Evolutionary conservation across 2,888 invertebrate genomes (phyloP), one percentile per base, ranked within the genome.

Genomic region (Cylloceria caligata): DNA sequence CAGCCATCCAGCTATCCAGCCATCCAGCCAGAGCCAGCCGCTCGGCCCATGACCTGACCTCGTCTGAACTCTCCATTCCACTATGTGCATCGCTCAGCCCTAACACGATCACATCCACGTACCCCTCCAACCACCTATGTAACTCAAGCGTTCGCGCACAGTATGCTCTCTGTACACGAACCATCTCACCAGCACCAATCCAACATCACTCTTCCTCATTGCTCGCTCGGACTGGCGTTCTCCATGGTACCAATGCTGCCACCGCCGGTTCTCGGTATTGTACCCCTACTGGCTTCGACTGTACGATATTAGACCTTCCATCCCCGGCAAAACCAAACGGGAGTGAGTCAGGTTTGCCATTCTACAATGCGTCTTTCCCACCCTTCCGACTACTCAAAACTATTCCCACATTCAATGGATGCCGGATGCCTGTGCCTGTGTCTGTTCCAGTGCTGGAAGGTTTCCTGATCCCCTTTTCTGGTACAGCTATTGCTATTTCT

Each of bases 41-140:
- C 87, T 84, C 89, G 89, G 90, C 90, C 89, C 89, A 90, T 92
- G 92, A 92, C 92, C 92, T 92, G 92, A 92, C 92, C 92, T 91
- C 92, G 90, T 87, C 92, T 92, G 92, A 92, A 92, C 92, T 90
- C 91, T 88, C 90, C 86, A 86, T 88, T 87, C 88, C 88, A 86
- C 85, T 86, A 82, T 71, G 85, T 85, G 72, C 84, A 85, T 87
- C 84, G 80, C 85, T n/a, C 85, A 65, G 84, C 87, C 88, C 89
- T 87, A 89, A 90, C 88, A 85, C 89, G 88, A 89, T 90, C 90
- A 88, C 88, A 88, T 86, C 85, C 84, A 83, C 85, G 83, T 77
- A 86, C 85, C 84, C 84, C n/a, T n/a, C 83, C 76, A 73, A 39
- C 79, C 39, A 52, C 39, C 60, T 76, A 68, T 47, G 47, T 47